Conservation (phyloP, 2,888 invertebrate species). For the Aricia artaxerxes region DNA sequence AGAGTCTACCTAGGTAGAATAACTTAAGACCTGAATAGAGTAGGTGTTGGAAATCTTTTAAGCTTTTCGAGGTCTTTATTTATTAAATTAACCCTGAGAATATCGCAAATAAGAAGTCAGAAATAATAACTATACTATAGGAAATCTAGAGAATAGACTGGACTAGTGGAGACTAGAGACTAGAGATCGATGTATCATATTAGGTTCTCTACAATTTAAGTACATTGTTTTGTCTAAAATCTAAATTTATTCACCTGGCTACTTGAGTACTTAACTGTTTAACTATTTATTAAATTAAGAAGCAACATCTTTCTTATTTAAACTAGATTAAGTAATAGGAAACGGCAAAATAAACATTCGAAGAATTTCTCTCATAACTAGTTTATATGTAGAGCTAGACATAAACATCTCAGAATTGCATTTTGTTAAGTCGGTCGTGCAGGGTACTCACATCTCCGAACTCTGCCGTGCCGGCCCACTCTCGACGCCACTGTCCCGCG, state of each 20-base stretch:
- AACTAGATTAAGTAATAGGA: too few relatives aligned
- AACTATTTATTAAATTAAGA: not conserved
- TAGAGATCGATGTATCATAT: not conserved
- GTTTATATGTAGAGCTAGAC: not conserved
- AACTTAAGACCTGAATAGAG: not conserved
- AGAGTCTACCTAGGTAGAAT: not conserved
- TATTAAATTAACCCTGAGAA: not conserved
- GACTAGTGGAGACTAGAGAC: too few relatives aligned
- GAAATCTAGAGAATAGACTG: not conserved
- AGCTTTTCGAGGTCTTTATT: not conserved
- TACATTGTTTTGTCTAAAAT: not conserved
- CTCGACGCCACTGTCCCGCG: conserved; percentile 75
- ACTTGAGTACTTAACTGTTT: not conserved
- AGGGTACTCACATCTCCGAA: conserved; percentile 70
- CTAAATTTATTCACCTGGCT: not conserved
- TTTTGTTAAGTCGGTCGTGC: conserved; percentile 41
- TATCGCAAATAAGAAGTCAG: not conserved
- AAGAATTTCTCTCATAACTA: not conserved
- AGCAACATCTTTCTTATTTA: not conserved
- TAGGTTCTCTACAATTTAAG: not conserved
- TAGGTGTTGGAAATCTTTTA: not conserved
- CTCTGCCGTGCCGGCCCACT: conserved; percentile 77
- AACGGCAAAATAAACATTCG: not conserved
- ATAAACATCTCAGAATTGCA: not conserved
- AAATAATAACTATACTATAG: not conserved